phyloP scores from a whole-genome alignment of 92 coral and sea anemone species.

The Parazoanthus darwini region DNA sequence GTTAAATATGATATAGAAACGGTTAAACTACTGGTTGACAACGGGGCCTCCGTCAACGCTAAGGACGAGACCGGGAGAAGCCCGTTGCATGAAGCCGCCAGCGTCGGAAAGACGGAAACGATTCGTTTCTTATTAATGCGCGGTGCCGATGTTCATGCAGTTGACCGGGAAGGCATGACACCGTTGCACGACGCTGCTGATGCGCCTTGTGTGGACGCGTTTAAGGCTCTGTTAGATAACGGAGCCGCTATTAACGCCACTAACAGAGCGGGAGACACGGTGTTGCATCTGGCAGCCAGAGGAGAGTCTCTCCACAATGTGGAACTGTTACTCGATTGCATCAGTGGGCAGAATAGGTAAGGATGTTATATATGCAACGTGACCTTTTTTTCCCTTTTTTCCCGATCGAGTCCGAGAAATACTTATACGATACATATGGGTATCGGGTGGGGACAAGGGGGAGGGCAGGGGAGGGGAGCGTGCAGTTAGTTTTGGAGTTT shows the following conservation, averaged over 20 bases:
- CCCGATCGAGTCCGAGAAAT: too few relatives aligned
- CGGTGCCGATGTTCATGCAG: slow-evolving; percentile 23
- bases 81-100: slow-evolving; percentile 33
- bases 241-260: background rate
- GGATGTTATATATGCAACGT: background rate
- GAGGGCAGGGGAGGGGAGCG: too few relatives aligned
- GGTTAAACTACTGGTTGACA: slow-evolving; percentile 16
- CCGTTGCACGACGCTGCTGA: slow-evolving; percentile 32
- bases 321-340: background rate
- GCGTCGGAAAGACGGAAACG: slow-evolving; percentile 26
- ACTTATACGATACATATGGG: too few relatives aligned
- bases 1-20: slow-evolving; percentile 26
- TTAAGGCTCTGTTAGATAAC: slow-evolving; percentile 15
- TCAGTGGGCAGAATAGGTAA: slow-evolving; percentile 16
- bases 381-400: too few relatives aligned
- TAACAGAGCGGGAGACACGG: slow-evolving; percentile 24
- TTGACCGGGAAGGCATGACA: slow-evolving; percentile 31
- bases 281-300: slow-evolving; percentile 23
- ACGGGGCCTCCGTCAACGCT: slow-evolving; percentile 20
- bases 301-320: slow-evolving; percentile 34
- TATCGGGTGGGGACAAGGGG: too few relatives aligned
- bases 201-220: slow-evolving; percentile 26
- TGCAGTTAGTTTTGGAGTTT: too few relatives aligned
- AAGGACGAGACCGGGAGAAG: slow-evolving; percentile 21
- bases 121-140: background rate